phyloP scores from a whole-genome alignment of 2,888 invertebrate species.

The Dolichopus griseipennis region DNA sequence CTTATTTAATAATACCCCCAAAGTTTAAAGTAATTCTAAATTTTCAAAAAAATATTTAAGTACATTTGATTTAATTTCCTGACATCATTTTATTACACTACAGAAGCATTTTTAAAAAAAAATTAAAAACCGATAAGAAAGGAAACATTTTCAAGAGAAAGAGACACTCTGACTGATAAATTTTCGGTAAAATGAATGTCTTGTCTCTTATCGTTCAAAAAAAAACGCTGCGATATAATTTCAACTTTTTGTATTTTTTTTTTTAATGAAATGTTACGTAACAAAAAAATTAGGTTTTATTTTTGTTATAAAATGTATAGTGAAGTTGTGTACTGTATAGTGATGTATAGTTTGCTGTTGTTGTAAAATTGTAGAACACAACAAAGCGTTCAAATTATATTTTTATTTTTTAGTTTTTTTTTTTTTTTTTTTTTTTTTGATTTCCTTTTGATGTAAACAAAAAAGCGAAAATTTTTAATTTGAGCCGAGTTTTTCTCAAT shows the following conservation, averaged over 20 bases:
- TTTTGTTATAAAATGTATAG: neutral
- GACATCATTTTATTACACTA: too few relatives aligned
- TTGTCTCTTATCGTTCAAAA: neutral
- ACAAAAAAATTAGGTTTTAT: neutral
- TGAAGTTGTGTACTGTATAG: neutral
- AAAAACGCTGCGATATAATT: too few relatives aligned
- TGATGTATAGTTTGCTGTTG: too few relatives aligned
- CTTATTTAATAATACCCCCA: too few relatives aligned
- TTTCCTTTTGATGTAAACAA: neutral
- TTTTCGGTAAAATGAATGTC: neutral
- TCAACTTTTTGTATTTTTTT: neutral
- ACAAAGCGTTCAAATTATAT: neutral
- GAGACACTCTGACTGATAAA: neutral
- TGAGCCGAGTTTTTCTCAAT: neutral
- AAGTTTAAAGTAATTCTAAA: too few relatives aligned
- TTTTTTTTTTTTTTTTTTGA: neutral
- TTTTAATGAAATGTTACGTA: constrained; percentile 1
- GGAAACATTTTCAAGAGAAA: neutral
- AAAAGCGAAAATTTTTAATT: neutral
- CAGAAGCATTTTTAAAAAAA: too few relatives aligned
- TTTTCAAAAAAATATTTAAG: too few relatives aligned
- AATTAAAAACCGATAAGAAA: too few relatives aligned
- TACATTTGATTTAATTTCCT: too few relatives aligned
- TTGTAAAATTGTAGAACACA: neutral
- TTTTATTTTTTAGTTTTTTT: neutral